A percentile compares a stretch with the other conserved stretches of the same genome.
Evolutionary conservation across 2,888 invertebrate species (phyloP).

Genomic region (Creontiades dilutus): DNA sequence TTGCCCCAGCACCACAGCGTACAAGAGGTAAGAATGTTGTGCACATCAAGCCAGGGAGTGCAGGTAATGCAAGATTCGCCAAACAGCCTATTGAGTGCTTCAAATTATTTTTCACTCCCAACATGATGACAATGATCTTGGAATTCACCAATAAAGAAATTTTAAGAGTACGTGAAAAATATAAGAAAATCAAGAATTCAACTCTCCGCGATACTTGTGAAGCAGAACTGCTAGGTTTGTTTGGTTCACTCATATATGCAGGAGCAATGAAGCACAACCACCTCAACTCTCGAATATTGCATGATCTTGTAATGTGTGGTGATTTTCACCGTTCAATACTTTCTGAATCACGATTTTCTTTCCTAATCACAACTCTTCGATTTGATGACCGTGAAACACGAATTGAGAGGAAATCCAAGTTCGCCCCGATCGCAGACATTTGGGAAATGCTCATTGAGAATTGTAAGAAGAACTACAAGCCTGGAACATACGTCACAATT

Average conservation of each 20-base stretch:
- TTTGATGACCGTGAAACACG: background rate
- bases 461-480: constrained; percentile 68
- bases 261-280: background rate
- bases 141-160: background rate
- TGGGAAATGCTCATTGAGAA: constrained; percentile 67
- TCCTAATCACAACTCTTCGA: background rate
- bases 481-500: background rate
- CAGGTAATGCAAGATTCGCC: background rate
- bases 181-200: background rate
- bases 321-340: background rate
- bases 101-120: background rate
- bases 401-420: constrained; percentile 43
- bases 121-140: background rate
- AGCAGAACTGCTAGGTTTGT: background rate
- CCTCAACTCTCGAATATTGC: background rate
- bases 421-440: constrained; percentile 70
- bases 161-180: background rate
- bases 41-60: background rate
- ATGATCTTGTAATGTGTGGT: background rate
- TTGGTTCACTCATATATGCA: background rate
- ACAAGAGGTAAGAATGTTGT: background rate
- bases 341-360: constrained; percentile 7
- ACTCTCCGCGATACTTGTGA: background rate
- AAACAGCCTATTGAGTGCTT: background rate
- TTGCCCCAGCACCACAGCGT: too few species aligned